Evolutionary conservation across 2,113 vertebrate genomes (phyloP), one percentile per base, ranked within the genome.

Genomic region (Dromaius novaehollandiae): DNA sequence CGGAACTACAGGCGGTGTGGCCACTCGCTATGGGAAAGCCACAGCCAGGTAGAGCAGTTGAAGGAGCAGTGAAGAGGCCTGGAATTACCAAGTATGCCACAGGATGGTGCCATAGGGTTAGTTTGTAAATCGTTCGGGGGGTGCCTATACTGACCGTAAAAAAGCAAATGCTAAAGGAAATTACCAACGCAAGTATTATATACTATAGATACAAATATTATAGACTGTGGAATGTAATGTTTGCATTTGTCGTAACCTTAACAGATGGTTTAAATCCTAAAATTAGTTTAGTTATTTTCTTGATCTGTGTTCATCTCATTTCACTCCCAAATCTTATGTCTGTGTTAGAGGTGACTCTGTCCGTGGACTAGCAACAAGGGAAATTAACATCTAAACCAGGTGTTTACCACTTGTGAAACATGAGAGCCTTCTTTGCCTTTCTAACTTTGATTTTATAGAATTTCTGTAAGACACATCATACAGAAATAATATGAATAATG

Each of bases 61-160:
- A 3, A 5, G 4, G n/a, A 46, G 81, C 73, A 0, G 36, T 0
- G 0, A 40, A 17, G 51, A 51, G 64, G 0, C 2, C 0, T 55
- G 95, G 78, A 21, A 1, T 61, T 18, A 42, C 1, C 66, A 2
- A 2, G 0, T 0, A 2, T 0, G 66, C 88, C 97, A 89, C 94
- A 8, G 36, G 97, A 86, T 86, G 97, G 97, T 30, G 91, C 89
- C 68, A 30, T 25, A 55, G 36, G 36, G 75, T 24, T 1, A 25
- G 34, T 34, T 86, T 75, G 19, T 1, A 19, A 25, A 11, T 11
- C 20, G 4, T 73, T 40, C 58, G 0, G 36, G 30, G 5, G 66
- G 44, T 8, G 0, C 7, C 9, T 3, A 1, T 5, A 1, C 19
- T 13, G 14, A 13, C 9, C 5, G 1, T 0, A 0, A 53, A 40